Evolutionary conservation across 2,113 vertebrate species (phyloP), one percentile per base, ranked within the genome.

Genomic region (Tyto alba): DNA sequence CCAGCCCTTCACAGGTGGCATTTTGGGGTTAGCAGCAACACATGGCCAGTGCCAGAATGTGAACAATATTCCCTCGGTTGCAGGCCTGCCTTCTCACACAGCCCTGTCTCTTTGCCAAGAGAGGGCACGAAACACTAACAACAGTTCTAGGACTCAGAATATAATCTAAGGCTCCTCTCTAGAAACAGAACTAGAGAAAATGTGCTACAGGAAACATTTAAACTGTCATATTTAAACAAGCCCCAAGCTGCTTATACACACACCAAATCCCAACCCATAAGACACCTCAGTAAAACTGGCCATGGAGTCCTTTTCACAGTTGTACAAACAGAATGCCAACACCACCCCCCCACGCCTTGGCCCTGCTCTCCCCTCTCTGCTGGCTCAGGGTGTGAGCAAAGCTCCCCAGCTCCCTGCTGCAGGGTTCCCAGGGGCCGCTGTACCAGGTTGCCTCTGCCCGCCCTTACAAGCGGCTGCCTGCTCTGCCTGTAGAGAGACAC

Each of bases 21-120:
- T 80, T 89, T 26, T 57, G 20, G 38, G 29, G 15, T 50, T 63
- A 74, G 52, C n/a, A 86, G n/a, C 20, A 59, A 92, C 59, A 47
- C 5, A 26, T 0, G 2, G 1, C 20, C 68, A 59, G n/a, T 41
- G 64, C 63, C 64, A 77, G 67, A 84, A 71, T 2, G 13, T 1
- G 1, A 52, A 43, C 38, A 62, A 67, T 21, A 29, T 20, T 56
- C 71, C 40, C 75, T 73, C 56, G 26, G 63, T 63, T 79, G 76
- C 32, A 77, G 55, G 72, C n/a, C 72, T 85, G 52, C 56, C 60
- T 90, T 59, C 23, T 69, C 64, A 67, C 27, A 29, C 14, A 84
- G 32, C 27, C 72, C 63, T 52, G 48, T 52, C 52, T 72, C 71
- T 78, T 72, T 9, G 7, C 66, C 86, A 84, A 73, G 22, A 16